Conservation (phyloP, 1,140 invertebrate species). For the Anadara kagoshimensis region DNA sequence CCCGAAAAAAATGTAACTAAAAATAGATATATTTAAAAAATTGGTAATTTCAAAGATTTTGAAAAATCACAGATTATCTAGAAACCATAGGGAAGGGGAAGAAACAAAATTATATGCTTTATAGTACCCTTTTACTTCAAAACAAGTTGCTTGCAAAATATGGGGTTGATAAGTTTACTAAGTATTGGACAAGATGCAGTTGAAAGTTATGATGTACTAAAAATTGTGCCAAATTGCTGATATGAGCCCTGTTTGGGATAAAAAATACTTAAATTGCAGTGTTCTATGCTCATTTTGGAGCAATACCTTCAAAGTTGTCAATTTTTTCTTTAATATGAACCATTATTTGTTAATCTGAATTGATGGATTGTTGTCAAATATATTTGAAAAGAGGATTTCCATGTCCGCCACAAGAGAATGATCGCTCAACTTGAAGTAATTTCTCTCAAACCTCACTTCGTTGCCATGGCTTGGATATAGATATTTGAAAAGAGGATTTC, state of each 20-base stretch:
- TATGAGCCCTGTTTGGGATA: constrained; percentile 17
- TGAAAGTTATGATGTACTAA: constrained; percentile 19
- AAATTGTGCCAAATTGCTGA: constrained; percentile 15
- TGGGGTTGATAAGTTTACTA: constrained; percentile 19
- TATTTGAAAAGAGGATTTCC: constrained; percentile 13
- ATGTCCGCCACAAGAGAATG: constrained; percentile 16
- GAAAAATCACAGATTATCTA: constrained; percentile 16
- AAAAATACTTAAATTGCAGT: constrained; percentile 16
- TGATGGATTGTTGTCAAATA: constrained; percentile 10
- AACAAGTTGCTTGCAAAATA: constrained; percentile 19
- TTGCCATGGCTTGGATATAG: constrained; percentile 1
- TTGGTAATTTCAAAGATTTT: constrained; percentile 19
- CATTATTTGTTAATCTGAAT: constrained; percentile 21
- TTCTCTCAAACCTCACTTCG: constrained; percentile 15
- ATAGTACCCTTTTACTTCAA: constrained; percentile 17
- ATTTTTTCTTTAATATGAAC: constrained; percentile 19
- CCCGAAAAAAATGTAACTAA: constrained; percentile 19
- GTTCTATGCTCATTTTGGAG: constrained; percentile 17
- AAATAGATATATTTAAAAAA: constrained; percentile 14
- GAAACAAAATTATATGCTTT: constrained; percentile 19
- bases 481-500: constrained; percentile 13
- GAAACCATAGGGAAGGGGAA: constrained; percentile 17
- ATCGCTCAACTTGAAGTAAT: constrained; percentile 16
- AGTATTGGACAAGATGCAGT: constrained; percentile 18
- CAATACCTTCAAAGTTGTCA: constrained; percentile 18